Evolutionary conservation across 2,888 invertebrate species (phyloP).

Genomic region (Lithosia quadra): DNA sequence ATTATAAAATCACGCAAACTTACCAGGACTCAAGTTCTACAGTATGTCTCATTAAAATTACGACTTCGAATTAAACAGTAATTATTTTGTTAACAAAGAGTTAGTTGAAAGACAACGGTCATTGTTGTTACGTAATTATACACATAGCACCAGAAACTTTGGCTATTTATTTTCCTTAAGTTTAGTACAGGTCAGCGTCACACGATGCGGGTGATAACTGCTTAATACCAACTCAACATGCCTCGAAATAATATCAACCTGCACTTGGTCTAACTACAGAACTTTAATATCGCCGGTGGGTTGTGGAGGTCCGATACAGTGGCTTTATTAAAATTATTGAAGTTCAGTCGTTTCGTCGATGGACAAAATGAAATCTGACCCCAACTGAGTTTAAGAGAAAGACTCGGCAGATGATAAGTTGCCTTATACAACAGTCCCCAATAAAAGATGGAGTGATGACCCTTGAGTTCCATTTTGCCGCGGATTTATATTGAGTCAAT

Average conservation of each 20-base stretch:
- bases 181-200: not conserved
- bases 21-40: constrained; percentile 21
- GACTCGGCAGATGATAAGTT: no score
- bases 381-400: no score
- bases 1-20: constrained; percentile 3
- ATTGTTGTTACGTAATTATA: constrained; percentile 39
- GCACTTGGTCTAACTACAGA: not conserved
- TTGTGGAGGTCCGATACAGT: no score
- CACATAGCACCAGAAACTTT: constrained; percentile 35
- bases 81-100: constrained; percentile 47
- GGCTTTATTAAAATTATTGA: no score
- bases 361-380: no score
- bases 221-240: no score
- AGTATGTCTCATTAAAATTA: constrained; percentile 34
- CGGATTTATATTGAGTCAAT: no score
- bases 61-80: constrained; percentile 36
- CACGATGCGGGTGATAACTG: not conserved
- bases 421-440: no score
- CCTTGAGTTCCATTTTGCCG: no score
- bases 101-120: constrained; percentile 31
- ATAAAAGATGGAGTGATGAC: no score
- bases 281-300: no score
- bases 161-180: constrained; percentile 33
- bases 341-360: no score
- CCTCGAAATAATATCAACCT: not conserved